Base-by-base conservation (phyloP, 2,113 vertebrate species). In the Cathartes aura region DNA sequence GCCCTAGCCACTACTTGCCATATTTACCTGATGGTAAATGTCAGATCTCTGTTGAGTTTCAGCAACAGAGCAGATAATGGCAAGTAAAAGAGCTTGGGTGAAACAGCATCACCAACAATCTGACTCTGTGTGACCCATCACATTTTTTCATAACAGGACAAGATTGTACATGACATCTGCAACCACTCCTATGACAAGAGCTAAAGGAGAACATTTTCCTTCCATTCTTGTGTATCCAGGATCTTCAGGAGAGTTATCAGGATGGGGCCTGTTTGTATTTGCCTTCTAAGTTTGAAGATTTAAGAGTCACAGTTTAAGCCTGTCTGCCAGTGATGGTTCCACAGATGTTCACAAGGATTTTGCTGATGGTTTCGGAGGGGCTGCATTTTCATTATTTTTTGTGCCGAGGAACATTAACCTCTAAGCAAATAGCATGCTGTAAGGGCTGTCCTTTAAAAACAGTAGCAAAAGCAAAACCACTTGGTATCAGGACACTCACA, bases 11-110 rank as follows among this genome's bases (percentile, higher is more conserved):
- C 58, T 58, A 32, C 73, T 93, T 90, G 85, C 86, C 74, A 85
- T 90, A 94, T 92, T 95, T 97, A 87, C 82, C 64, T 58, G 82
- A 66, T 70, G 82, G 93, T 89, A 90, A 85, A 97, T 91, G 73
- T 76, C 72, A 71, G 48, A 68, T 81, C 43, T 95, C 76, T 52
- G 43, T 24, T 84, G 96, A 84, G 21, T 78, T 95, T 56, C 64
- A 73, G 64, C 64, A 67, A 34, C 48, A 55, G 48, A 90, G 48
- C 45, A 89, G 59, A 62, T 64, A 93, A 81, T 52, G 52, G 48
- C 56, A 55, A 82, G 56, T 30, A 58, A 80, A 96, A 81, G 73
- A 90, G 36, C 67, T 70, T 78, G 70, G 8, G 19, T 87, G 40
- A 79, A 82, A 64, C 40, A 72, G 40, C 68, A 38, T 75, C 48